Conservation (phyloP, 2,797 vertebrate genomes). For the Schizothorax lantsangensis region DNA sequence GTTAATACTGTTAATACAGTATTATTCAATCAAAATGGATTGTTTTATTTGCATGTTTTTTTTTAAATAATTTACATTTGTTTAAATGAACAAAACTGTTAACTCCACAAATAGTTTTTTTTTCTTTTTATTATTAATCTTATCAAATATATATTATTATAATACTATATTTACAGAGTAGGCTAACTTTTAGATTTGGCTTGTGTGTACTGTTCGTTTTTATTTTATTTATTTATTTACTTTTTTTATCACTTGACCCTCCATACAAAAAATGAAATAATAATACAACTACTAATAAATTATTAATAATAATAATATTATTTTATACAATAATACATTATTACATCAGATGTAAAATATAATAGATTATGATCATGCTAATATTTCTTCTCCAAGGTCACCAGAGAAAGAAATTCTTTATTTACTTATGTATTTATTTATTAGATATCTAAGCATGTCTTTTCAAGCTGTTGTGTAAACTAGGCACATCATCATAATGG, state of each 20-base stretch:
- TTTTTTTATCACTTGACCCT: too few relatives aligned
- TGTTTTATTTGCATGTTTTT: background rate
- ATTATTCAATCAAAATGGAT: background rate
- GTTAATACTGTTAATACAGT: background rate
- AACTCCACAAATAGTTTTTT: background rate
- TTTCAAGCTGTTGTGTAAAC: background rate
- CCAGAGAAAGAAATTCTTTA: background rate
- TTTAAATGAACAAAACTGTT: background rate
- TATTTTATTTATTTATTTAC: background rate
- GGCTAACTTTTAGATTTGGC: background rate
- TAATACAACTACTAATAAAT: background rate
- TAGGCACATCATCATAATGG: background rate
- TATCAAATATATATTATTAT: background rate
- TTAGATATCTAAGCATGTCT: background rate
- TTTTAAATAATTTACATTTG: background rate
- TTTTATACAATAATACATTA: background rate
- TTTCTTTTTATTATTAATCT: background rate
- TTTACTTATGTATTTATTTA: background rate
- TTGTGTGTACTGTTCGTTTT: background rate
- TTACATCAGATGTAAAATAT: background rate
- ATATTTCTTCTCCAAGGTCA: background rate
- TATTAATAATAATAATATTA: background rate
- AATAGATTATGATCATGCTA: background rate
- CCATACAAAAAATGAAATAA: background rate
- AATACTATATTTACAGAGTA: background rate